These are phyloP conservation scores for Vanessa tameamea DNA, from an alignment of 1,140 invertebrate species.

Conservation along the genomic window DNA sequence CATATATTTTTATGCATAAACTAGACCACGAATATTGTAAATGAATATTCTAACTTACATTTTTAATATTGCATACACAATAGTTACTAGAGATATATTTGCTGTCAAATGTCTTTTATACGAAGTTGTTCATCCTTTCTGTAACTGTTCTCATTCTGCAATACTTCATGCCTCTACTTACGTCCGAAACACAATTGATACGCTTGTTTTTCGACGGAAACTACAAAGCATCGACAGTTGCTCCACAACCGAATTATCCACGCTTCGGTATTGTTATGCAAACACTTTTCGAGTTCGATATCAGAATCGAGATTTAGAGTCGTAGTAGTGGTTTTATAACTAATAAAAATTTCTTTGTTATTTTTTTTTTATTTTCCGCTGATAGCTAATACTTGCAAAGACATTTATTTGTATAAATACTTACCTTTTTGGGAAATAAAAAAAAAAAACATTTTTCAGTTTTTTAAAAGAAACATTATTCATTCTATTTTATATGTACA, in stretches of 20 bases:
- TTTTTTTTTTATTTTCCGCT: background rate
- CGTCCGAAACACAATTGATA: constrained; percentile 40
- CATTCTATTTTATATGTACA: background rate
- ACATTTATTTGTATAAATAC: too few species aligned
- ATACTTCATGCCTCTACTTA: constrained; percentile 27
- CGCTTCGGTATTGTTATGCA: constrained; percentile 52
- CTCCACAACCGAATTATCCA: constrained; percentile 50
- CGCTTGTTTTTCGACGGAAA: constrained; percentile 51
- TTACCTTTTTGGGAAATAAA: too few species aligned
- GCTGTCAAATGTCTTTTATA: constrained; percentile 15
- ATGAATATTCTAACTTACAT: background rate
- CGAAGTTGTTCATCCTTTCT: constrained; percentile 1
- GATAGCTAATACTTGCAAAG: too few species aligned
- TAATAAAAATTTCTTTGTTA: background rate
- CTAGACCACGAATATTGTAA: background rate
- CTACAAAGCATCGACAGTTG: constrained; percentile 55
- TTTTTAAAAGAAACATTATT: too few species aligned
- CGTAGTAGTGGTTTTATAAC: background rate
- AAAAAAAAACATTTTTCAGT: too few species aligned
- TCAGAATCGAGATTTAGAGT: constrained; percentile 33
- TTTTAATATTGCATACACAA: background rate
- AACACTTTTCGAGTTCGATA: constrained; percentile 47
- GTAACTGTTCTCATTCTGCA: constrained; percentile 19
- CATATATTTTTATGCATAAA: too few species aligned
- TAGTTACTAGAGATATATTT: constrained; percentile 3